A percentile compares a stretch with the other conserved stretches of the same genome.
Evolutionary conservation across 2,797 vertebrate species (phyloP).

Genomic region (Podarcis siculus): DNA sequence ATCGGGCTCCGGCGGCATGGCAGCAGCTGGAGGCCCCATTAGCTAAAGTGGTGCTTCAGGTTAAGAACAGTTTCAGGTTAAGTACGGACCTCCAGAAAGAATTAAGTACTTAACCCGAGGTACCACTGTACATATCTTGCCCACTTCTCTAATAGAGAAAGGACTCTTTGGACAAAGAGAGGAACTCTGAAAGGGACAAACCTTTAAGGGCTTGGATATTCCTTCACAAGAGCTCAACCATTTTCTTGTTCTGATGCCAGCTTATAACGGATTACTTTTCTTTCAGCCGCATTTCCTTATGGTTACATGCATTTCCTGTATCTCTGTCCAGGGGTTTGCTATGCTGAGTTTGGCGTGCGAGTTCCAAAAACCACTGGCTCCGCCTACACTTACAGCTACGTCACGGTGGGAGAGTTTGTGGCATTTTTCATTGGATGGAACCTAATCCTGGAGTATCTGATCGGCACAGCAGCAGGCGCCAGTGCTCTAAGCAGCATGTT

Average conservation of each 20-base stretch:
- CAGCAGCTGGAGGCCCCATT: too few species aligned
- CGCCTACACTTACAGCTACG: slow-evolving; percentile 98
- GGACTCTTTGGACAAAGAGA: too few species aligned
- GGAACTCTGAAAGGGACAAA: too few species aligned
- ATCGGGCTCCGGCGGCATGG: too few species aligned
- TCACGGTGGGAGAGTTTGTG: slow-evolving; percentile 95
- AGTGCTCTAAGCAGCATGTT: slow-evolving; percentile 97
- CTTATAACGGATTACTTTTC: neutral
- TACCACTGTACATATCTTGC: too few species aligned
- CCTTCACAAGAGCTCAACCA: neutral
- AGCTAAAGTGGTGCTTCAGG: too few species aligned
- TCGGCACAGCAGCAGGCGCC: slow-evolving; percentile 92
- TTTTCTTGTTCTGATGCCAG: neutral
- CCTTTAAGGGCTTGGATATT: neutral
- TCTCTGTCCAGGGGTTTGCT: slow-evolving; percentile 89
- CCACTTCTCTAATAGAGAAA: too few species aligned
- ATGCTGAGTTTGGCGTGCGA: slow-evolving; percentile 94
- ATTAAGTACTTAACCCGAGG: too few species aligned
- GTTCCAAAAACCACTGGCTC: slow-evolving; percentile 97
- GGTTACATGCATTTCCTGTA: fast-evolving
- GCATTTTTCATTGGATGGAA: slow-evolving; percentile 99
- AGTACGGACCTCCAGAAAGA: too few species aligned
- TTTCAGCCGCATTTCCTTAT: fast-evolving
- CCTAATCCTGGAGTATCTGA: slow-evolving; percentile 96
- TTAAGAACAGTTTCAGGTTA: too few species aligned